phyloP scores from a whole-genome alignment of 2,113 vertebrate genomes.

The Brachypteracias leptosomus region DNA sequence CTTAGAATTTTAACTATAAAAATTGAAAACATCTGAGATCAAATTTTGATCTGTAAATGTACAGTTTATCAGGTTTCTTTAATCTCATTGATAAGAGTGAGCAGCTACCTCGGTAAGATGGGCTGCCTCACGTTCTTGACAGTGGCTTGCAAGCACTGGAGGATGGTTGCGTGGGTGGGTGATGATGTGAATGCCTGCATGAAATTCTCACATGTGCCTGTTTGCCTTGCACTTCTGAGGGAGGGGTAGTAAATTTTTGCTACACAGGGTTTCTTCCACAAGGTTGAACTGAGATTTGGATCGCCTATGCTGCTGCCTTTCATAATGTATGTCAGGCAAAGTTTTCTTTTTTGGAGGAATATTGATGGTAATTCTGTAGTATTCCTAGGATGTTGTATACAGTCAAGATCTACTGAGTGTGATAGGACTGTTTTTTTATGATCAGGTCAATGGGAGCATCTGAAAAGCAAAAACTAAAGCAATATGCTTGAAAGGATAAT shows the following conservation, averaged over 20 bases:
- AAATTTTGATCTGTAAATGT: background rate
- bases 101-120: background rate
- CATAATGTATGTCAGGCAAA: background rate
- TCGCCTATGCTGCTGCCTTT: background rate
- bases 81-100: background rate
- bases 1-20: background rate
- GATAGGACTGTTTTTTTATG: background rate
- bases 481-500: background rate
- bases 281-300: background rate
- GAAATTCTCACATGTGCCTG: background rate
- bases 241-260: background rate
- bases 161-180: background rate
- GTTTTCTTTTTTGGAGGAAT: background rate
- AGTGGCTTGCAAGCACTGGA: background rate
- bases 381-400: background rate
- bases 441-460: background rate
- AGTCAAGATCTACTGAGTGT: background rate
- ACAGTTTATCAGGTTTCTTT: background rate
- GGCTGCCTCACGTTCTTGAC: background rate
- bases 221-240: background rate
- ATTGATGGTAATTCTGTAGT: background rate
- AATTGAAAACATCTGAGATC: background rate
- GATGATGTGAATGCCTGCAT: background rate
- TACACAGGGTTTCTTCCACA: background rate
- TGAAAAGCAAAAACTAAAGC: background rate